Conservation (phyloP, 2,888 invertebrate genomes). For the Griposia aprilina region DNA sequence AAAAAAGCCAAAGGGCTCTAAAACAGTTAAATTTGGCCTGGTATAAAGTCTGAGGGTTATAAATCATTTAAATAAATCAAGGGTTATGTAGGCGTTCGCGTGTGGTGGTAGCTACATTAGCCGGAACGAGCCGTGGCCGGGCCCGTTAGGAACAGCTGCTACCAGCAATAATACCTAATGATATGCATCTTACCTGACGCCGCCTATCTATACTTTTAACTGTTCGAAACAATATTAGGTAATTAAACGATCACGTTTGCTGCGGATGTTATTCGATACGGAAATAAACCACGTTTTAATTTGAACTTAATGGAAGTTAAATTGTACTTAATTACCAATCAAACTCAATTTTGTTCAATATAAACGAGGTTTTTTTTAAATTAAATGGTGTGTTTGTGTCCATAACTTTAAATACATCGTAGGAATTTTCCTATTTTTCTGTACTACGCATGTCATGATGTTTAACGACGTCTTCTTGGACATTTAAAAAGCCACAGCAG, state of each 20-base stretch:
- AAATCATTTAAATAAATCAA: conserved; percentile 71
- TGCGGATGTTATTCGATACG: conserved; percentile 14
- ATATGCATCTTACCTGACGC: conserved; percentile 67
- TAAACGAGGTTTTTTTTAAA: background rate
- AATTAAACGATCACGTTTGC: conserved; percentile 33
- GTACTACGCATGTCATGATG: background rate
- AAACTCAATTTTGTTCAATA: background rate
- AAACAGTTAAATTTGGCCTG: conserved; percentile 56
- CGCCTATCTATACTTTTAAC: conserved; percentile 51
- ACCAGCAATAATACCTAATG: conserved; percentile 67
- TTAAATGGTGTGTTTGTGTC: background rate
- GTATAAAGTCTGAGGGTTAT: conserved; percentile 51
- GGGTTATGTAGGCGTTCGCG: conserved; percentile 56
- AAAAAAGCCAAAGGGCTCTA: conserved; percentile 13
- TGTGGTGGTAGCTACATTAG: conserved; percentile 66
- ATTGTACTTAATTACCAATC: background rate
- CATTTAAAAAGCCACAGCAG: background rate
- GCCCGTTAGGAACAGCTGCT: conserved; percentile 72
- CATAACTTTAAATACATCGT: background rate
- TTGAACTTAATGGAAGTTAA: conserved; percentile 15
- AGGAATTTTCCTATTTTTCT: background rate
- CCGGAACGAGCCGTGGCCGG: conserved; percentile 66
- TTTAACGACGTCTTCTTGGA: background rate
- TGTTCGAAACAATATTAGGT: conserved; percentile 26
- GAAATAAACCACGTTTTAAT: conserved; percentile 39